Evolutionary conservation across 2,888 invertebrate species (phyloP), one percentile per base, ranked within the genome.

Genomic region (Macrophya annulata): DNA sequence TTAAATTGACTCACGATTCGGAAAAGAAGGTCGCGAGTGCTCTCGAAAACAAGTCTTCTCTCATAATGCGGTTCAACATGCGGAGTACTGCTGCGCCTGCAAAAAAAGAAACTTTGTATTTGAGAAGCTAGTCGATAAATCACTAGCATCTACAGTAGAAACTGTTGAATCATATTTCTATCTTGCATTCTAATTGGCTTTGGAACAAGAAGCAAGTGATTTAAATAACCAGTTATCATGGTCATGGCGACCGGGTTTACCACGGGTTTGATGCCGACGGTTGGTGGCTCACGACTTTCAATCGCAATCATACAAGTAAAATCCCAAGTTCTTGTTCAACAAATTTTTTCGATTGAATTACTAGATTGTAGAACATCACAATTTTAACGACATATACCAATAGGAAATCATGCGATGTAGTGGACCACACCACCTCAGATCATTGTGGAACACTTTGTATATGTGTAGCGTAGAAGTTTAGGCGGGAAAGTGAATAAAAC

Each of bases 21-120:
- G 68, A 85, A 1, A 92, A 86, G 84, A 90, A 92, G 17, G 84
- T 86, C 65, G 79, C 85, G 71, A 92, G 85, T 12, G 89, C 91
- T 6, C 40, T 76, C 37, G 88, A 86, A 76, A 91, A 91, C 6
- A 74, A 51, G 15, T 86, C 45, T 40, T 87, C 84, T 12, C 90
- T 89, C 0, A 90, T 87, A 9, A 88, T 84, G 10, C 90, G 87
- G 4, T 86, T 84, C 1, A 90, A 81, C 91, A 91, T 91, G 4
- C 91, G 89, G 17, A 91, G 88, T 43, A 91, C 71, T 0, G 90
- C 89, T 15, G 90, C 89, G 45, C 87, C 91, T 91, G 37, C 25
- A 87, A 85, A 21, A 85, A 21, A 68, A 25, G 25, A 25, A 62
- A 25, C 4, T 3, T 12, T 25, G 21, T 25, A 25, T 62, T 25